Conservation (phyloP, 2,888 invertebrate species). For the Monochamus alternatus region DNA sequence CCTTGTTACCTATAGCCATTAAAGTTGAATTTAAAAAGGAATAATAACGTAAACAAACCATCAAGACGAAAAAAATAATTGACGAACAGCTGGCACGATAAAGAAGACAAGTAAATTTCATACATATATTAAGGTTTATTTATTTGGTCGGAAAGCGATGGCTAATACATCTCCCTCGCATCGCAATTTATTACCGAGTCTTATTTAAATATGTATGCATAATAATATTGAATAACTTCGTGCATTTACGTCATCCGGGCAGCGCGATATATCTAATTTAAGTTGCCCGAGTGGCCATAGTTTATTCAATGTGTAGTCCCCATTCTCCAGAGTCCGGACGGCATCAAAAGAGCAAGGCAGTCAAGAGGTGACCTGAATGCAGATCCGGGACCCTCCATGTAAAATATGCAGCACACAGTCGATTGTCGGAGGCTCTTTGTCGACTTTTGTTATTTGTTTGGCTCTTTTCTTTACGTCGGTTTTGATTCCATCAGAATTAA, state of each 20-base stretch:
- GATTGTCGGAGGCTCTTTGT: slow-evolving; percentile 61
- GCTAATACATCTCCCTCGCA: background rate
- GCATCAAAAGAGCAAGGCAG: slow-evolving; percentile 69
- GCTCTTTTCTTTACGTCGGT: slow-evolving; percentile 64
- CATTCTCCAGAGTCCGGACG: slow-evolving; percentile 47
- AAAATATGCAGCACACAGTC: slow-evolving; percentile 67
- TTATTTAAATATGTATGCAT: background rate
- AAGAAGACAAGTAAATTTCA: too few relatives aligned
- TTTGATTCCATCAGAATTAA: slow-evolving; percentile 66
- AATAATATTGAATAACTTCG: slow-evolving; percentile 20
- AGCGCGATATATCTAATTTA: slow-evolving; percentile 47
- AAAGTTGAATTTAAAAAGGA: too few relatives aligned
- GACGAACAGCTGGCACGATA: too few relatives aligned
- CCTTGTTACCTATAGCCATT: too few relatives aligned
- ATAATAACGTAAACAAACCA: too few relatives aligned
- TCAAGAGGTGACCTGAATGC: slow-evolving; percentile 68
- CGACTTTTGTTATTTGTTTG: slow-evolving; percentile 63
- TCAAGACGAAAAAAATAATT: too few relatives aligned
- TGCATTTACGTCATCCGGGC: slow-evolving; percentile 16
- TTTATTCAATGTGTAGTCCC: slow-evolving; percentile 51
- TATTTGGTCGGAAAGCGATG: background rate
- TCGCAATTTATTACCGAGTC: background rate
- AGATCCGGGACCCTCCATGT: slow-evolving; percentile 65
- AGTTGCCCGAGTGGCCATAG: slow-evolving; percentile 52
- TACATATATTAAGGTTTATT: background rate